Evolutionary conservation across 2,888 invertebrate genomes (phyloP).

Genomic region (Lasiommata megera): DNA sequence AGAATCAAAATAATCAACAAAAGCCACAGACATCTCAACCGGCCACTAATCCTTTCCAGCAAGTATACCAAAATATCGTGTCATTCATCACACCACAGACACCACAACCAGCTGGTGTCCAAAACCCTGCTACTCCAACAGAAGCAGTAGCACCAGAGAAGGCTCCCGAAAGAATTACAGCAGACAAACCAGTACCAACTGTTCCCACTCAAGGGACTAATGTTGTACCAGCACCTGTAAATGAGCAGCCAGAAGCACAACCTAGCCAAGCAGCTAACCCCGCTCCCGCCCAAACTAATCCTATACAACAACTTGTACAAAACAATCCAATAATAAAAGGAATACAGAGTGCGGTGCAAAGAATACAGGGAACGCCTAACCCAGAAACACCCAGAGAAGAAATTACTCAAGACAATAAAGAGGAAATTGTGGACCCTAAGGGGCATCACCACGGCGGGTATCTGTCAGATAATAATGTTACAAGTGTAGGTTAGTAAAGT

Average conservation of each 20-base stretch:
- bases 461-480: not conserved
- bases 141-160: conserved; percentile 4
- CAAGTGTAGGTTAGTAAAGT: conserved; percentile 20
- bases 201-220: conserved; percentile 13
- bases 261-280: conserved; percentile 19
- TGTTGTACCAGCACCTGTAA: conserved; percentile 12
- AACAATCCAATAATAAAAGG: conserved; percentile 51
- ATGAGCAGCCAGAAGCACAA: conserved; percentile 26
- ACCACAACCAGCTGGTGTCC: conserved; percentile 15
- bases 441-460: conserved; percentile 30
- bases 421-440: conserved; percentile 33
- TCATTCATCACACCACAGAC: conserved; percentile 26
- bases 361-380: conserved; percentile 44
- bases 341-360: conserved; percentile 48
- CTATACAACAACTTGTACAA: conserved; percentile 50
- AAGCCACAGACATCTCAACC: conserved; percentile 20
- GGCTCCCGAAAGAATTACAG: not conserved
- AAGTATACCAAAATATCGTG: conserved; percentile 37
- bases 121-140: conserved; percentile 7
- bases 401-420: conserved; percentile 34
- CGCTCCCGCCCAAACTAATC: conserved; percentile 32
- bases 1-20: conserved; percentile 20
- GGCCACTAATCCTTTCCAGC: conserved; percentile 31
- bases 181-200: conserved; percentile 3
- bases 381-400: conserved; percentile 51